Base-by-base conservation (phyloP, 2,797 vertebrate genomes). In the Enteromius radiatus region DNA sequence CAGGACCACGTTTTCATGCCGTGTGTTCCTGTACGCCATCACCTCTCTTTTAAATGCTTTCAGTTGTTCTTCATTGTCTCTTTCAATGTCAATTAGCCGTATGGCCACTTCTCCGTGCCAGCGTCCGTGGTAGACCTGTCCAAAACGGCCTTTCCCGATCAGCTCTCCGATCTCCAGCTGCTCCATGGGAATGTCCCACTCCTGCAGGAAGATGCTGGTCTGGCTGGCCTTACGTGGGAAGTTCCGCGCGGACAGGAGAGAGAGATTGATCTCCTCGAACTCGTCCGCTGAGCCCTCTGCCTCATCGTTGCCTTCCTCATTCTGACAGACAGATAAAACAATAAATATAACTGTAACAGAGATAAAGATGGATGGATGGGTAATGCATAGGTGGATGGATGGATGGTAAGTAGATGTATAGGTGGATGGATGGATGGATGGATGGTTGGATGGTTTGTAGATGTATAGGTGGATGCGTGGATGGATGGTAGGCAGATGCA, bases 151-250 rank as follows among this genome's bases (percentile, higher is more conserved):
- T 86, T 97, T 99, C 2, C 98, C 98, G 0, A 99, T 99, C 90
- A 99, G 96, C 91, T 99, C 98, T 0, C 97, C 97, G 0, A 99
- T 94, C 94, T 98, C 98, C 71, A 99, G 94, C 94, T 99, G 98
- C 93, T 99, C 98, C 0, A 99, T 97, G 5, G 98, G 98, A 90
- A 99, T 98, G 95, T 99, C 98, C 98, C 98, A 99, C 91, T 99
- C 98, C 93, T 99, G 98, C 76, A 99, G 95, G 91, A 99, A 99
- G 93, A 99, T 99, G 94, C 97, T 99, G 89, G 98, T 99, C 95
- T 99, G 98, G 92, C 98, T 99, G 91, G 96, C 96, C 91, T 99
- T 99, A 87, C 98, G 97, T 0, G 98, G 98, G 91, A 99, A 99
- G 93, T 97, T 99, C 78, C 98, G 96, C 0, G 97, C 96, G 0